Evolutionary conservation across 2,797 vertebrate genomes (phyloP).

Genomic region (Dallia pectoralis): DNA sequence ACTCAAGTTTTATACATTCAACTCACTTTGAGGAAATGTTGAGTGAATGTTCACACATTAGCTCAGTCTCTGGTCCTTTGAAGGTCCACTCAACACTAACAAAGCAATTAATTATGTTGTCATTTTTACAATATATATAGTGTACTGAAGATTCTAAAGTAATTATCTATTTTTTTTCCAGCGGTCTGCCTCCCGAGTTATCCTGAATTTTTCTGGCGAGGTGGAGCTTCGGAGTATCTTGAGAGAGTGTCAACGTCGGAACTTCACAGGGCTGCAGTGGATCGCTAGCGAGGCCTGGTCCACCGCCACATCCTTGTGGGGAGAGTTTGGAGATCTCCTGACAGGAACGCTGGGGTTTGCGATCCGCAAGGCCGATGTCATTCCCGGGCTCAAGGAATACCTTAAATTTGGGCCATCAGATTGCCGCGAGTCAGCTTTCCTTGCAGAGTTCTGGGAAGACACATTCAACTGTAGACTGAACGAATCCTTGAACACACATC

Average conservation of each 20-base stretch:
- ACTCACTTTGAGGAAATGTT: too few species aligned
- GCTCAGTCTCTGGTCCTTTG: too few species aligned
- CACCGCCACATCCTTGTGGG: conserved; percentile 59
- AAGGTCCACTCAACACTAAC: too few species aligned
- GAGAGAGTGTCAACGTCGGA: too few species aligned
- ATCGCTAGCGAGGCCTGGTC: conserved; percentile 80
- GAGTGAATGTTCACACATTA: too few species aligned
- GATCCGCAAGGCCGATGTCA: conserved; percentile 63
- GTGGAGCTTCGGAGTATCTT: too few species aligned
- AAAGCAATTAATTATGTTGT: too few species aligned
- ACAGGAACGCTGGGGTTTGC: conserved; percentile 78
- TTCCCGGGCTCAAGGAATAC: conserved; percentile 70
- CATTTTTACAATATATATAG: too few species aligned
- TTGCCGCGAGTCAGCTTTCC: conserved; percentile 45
- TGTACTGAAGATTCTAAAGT: neutral
- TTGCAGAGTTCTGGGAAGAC: conserved; percentile 72
- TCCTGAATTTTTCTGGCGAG: conserved; percentile 76
- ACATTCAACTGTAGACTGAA: conserved; percentile 64
- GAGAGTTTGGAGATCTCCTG: conserved; percentile 70
- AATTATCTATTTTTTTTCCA: conserved; percentile 38
- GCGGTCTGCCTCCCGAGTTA: conserved; percentile 69
- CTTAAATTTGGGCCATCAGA: conserved; percentile 51
- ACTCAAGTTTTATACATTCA: too few species aligned
- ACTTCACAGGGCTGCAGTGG: conserved; percentile 63
- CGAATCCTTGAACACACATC: conserved; percentile 57